Evolutionary conservation across 2,888 invertebrate species (phyloP), one percentile per base, ranked within the genome.

Genomic region (Apotomis betuletana): DNA sequence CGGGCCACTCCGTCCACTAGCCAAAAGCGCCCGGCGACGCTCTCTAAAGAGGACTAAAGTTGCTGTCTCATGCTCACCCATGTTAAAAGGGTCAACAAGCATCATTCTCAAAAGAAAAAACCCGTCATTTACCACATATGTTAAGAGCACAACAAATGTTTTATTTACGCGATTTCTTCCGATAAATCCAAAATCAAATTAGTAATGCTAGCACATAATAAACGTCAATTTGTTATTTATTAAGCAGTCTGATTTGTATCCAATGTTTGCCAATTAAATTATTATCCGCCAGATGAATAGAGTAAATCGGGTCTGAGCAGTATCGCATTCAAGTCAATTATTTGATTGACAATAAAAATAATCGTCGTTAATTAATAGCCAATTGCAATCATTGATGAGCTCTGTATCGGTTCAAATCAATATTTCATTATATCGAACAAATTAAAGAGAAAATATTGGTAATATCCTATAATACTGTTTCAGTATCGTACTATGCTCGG

Each of bases 1-100:
- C 9, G 76, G 81, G 80, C 85, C 84, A 85, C 86, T 6, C 49
- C 10, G 49, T 6, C 49, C 49, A 49, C 3, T 49, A 10, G 10
- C 49, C 9, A 49, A 49, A 78, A 80, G 77, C 80, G 82, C 82
- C 85, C 85, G 82, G 78, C 85, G 84, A 87, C 88, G 86, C 80
- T 77, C 78, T 78, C 79, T 75, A 87, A 85, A 88, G 87, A 88
- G 83, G 82, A 83, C 80, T 82, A 38, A 59, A 41, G 38, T 79
- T 85, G 86, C 85, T 84, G 85, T 85, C 81, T 89, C 88, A 88
- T 84, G 84, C 85, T 85, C 85, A 84, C 87, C 86, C 87, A 88
- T 27, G 89, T 88, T 90, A 88, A 77, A 84, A 81, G 85, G 87
- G 86, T 86, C 85, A 84, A 82, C 77, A 78, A 79, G 78, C 79